These are phyloP conservation scores for Synergus japonicus DNA, from an alignment of 2,888 invertebrate species.

Conservation along the genomic window DNA sequence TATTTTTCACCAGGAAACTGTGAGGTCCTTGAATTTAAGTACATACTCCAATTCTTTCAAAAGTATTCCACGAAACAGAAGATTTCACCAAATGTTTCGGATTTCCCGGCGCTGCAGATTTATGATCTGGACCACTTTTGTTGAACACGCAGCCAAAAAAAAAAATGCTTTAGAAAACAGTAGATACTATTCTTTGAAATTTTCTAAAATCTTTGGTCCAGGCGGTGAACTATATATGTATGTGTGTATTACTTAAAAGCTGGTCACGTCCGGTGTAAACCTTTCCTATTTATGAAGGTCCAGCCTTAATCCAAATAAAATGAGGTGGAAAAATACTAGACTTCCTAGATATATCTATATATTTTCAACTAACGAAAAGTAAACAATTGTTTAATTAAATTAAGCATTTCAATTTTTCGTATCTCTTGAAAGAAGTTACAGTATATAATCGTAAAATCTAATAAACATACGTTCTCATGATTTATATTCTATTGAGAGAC, in stretches of 20 bases:
- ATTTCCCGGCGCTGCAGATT: not conserved
- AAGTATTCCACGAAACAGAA: not conserved
- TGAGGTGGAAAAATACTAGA: not conserved
- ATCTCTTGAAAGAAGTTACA: no score
- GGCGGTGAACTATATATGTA: not conserved
- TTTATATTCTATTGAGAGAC: not conserved
- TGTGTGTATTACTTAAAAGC: not conserved
- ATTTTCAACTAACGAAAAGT: not conserved
- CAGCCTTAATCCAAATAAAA: not conserved
- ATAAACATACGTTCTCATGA: not conserved
- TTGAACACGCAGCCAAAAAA: not conserved
- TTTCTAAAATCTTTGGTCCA: not conserved
- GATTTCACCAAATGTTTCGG: not conserved
- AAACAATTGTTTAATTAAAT: no score
- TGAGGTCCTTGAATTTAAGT: slow-evolving; percentile 6
- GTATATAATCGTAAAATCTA: not conserved
- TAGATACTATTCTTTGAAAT: not conserved
- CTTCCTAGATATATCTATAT: no score
- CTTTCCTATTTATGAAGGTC: not conserved
- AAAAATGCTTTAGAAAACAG: not conserved
- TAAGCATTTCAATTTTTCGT: no score
- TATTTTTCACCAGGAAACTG: not conserved
- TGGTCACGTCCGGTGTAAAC: slow-evolving; percentile 2
- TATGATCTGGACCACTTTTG: not conserved
- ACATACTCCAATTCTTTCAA: not conserved